Conservation (phyloP, 2,888 invertebrate species). For the Graphium colonna region DNA sequence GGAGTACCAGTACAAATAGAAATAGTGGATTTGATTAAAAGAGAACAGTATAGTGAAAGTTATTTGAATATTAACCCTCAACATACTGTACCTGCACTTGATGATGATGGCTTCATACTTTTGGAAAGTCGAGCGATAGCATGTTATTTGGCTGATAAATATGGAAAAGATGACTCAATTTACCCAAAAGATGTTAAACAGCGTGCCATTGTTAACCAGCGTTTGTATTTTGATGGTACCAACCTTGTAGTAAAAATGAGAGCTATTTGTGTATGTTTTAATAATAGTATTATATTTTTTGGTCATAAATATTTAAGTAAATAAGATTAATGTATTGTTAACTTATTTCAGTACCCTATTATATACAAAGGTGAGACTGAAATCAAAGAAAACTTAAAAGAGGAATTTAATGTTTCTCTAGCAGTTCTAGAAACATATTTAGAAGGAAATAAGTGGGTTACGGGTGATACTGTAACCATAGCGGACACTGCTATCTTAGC, state of each 20-base stretch:
- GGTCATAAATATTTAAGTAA: too few relatives aligned
- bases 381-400: slow-evolving; percentile 70
- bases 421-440: slow-evolving; percentile 79
- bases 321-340: not conserved
- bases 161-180: slow-evolving; percentile 77
- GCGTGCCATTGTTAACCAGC: slow-evolving; percentile 79
- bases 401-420: slow-evolving; percentile 76
- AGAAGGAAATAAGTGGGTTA: slow-evolving; percentile 77
- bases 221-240: slow-evolving; percentile 81
- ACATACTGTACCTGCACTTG: slow-evolving; percentile 83
- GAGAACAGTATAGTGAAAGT: slow-evolving; percentile 76
- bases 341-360: slow-evolving; percentile 75
- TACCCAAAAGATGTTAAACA: slow-evolving; percentile 79
- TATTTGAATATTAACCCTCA: slow-evolving; percentile 82
- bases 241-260: slow-evolving; percentile 79
- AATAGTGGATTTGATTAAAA: slow-evolving; percentile 74
- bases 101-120: slow-evolving; percentile 82
- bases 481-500: slow-evolving; percentile 81
- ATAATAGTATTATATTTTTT: not conserved
- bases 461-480: slow-evolving; percentile 80
- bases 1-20: slow-evolving; percentile 70
- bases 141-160: slow-evolving; percentile 79
- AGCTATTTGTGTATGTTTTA: slow-evolving; percentile 77
- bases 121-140: slow-evolving; percentile 85
- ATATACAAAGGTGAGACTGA: slow-evolving; percentile 76